Evolutionary conservation across 2,888 invertebrate species (phyloP), one percentile per base, ranked within the genome.

Genomic region (Acrobasis suavella): DNA sequence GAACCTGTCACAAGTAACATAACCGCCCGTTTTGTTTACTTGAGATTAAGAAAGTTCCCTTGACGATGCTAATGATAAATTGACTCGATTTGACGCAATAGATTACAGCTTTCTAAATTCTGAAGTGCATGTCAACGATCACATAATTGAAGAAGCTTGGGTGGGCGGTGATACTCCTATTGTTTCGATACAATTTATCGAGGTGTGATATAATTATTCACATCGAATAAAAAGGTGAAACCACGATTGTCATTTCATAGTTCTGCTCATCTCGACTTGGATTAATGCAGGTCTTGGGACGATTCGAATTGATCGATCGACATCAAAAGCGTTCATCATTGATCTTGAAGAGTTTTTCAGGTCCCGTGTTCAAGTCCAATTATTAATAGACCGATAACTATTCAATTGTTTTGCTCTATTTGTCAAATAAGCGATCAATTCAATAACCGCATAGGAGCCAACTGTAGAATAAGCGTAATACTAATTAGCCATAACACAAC

Each of bases 351-450:
- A 60, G 61, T 51, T 17, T 63, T 59, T 14, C 3, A n/a, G n/a
- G n/a, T n/a, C n/a, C n/a, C n/a, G n/a, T n/a, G n/a, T n/a, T n/a
- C n/a, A 17, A 39, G 10, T 15, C 10, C 16, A 39, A 16, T 46
- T 55, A 55, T 39, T 56, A 60, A 16, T 50, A 50, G 38, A 51
- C 39, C 60, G 51, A 8, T 17, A 63, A 65, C 64, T 58, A 67
- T 73, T 66, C 65, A 69, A 80, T 80, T 77, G 76, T 72, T 72
- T 72, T 82, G 85, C 82, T 87, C 86, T 76, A 85, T 82, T 87
- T 83, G 71, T 72, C 74, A 74, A 78, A 72, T 75, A 67, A 76
- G 69, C 78, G 81, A 84, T 83, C 78, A 80, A 73, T 68, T 67
- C 76, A 75, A 74, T 72, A 81, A 77, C 75, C 81, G 80, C 39